These are phyloP conservation scores for Meloidogyne hapla DNA, from an alignment of 1,140 invertebrate species.

Conservation along the genomic window DNA sequence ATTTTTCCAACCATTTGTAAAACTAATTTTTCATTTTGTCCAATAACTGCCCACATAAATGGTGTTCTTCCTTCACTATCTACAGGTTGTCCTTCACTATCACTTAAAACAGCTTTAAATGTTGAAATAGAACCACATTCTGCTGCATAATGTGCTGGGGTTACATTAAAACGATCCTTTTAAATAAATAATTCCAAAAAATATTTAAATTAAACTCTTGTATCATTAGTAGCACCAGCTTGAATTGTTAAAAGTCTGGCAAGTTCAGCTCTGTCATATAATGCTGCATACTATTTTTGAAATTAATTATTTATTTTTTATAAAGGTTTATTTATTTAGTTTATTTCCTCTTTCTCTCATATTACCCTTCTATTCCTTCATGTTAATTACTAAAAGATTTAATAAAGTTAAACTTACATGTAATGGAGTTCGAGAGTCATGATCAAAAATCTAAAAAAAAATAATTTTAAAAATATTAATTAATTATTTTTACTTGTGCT, in stretches of 20 bases:
- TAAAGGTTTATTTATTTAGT: not conserved
- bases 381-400: too few species aligned
- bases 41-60: slow-evolving; percentile 53
- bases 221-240: slow-evolving; percentile 41
- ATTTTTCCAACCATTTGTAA: slow-evolving; percentile 30
- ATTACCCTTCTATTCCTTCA: not conserved
- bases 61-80: slow-evolving; percentile 37
- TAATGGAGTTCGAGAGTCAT: slow-evolving; percentile 41
- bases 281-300: slow-evolving; percentile 31
- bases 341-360: too few species aligned
- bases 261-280: slow-evolving; percentile 35
- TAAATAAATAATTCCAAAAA: slow-evolving; percentile 1
- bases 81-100: slow-evolving; percentile 26
- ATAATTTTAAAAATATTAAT: not conserved
- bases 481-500: not conserved
- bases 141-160: slow-evolving; percentile 50
- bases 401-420: too few species aligned
- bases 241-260: slow-evolving; percentile 26
- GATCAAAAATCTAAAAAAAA: slow-evolving; percentile 42
- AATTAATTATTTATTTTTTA: not conserved
- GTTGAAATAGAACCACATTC: slow-evolving; percentile 34
- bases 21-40: slow-evolving; percentile 41
- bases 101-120: slow-evolving; percentile 29
- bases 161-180: slow-evolving; percentile 37
- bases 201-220: not conserved